phyloP scores from a whole-genome alignment of 2,797 vertebrate species.

The Rhabdophis nuchalis region DNA sequence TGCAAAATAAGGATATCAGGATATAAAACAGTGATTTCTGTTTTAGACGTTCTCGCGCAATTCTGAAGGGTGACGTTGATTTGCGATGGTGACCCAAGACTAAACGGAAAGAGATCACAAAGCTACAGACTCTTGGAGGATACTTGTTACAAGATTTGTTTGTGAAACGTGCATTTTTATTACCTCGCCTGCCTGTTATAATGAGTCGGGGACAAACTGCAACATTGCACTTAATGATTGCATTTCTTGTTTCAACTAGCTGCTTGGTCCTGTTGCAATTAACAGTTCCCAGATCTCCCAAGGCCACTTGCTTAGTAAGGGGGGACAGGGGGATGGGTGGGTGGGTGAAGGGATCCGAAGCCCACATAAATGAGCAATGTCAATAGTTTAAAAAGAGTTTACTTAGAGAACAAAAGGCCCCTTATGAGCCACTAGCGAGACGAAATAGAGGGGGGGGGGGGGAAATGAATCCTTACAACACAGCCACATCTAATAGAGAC shows the following conservation, averaged over 20 bases:
- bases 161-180: constrained; percentile 87
- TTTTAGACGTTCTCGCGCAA: constrained; percentile 29
- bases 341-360: constrained; percentile 75
- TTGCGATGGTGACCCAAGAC: constrained; percentile 48
- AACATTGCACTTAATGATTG: constrained; percentile 91
- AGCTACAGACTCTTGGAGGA: constrained; percentile 79
- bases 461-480: constrained; percentile 96
- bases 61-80: constrained; percentile 57
- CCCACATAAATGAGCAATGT: constrained; percentile 98
- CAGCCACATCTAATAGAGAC: constrained; percentile 95
- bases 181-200: constrained; percentile 83
- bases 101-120: constrained; percentile 59
- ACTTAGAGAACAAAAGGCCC: constrained; percentile 93
- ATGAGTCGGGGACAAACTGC: constrained; percentile 89
- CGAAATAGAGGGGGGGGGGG: constrained; percentile 77
- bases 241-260: constrained; percentile 75
- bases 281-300: constrained; percentile 85
- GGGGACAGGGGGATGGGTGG: constrained; percentile 62
- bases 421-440: constrained; percentile 94
- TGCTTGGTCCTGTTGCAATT: constrained; percentile 82
- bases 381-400: constrained; percentile 99
- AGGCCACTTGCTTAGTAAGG: constrained; percentile 68
- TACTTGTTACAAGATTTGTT: constrained; percentile 86
- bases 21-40: constrained; percentile 35
- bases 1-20: constrained; percentile 50